These are phyloP conservation scores for Pantala flavescens DNA, from an alignment of 1,140 invertebrate genomes.

Conservation along the genomic window DNA sequence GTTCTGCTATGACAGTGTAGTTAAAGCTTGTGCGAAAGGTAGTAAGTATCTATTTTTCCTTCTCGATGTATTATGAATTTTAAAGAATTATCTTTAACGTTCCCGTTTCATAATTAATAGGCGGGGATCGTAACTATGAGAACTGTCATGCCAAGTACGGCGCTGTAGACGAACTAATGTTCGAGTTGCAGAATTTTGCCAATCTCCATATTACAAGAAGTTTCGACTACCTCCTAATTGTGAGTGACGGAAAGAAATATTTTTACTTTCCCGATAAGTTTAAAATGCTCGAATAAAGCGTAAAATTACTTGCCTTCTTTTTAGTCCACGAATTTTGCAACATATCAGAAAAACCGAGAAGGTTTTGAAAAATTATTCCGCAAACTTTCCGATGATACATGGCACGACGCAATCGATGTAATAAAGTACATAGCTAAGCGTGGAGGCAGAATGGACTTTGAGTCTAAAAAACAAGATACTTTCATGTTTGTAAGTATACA, in stretches of 20 bases:
- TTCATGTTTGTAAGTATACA: slow-evolving; percentile 24
- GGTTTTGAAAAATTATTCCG: slow-evolving; percentile 66
- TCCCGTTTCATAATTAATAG: too few relatives aligned
- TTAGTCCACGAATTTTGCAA: slow-evolving; percentile 59
- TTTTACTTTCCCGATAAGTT: not conserved
- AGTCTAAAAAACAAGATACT: slow-evolving; percentile 29
- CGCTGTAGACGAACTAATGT: slow-evolving; percentile 38
- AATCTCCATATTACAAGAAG: slow-evolving; percentile 54
- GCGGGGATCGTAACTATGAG: too few relatives aligned
- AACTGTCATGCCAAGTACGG: slow-evolving; percentile 59
- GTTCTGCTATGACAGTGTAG: too few relatives aligned
- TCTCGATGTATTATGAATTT: too few relatives aligned
- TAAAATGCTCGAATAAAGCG: not conserved
- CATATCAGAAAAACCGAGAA: slow-evolving; percentile 59
- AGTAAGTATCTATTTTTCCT: too few relatives aligned
- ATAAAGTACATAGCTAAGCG: slow-evolving; percentile 65
- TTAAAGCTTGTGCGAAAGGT: too few relatives aligned
- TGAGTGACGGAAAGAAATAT: slow-evolving; percentile 21
- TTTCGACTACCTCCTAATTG: slow-evolving; percentile 59
- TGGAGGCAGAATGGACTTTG: slow-evolving; percentile 45
- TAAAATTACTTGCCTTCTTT: slow-evolving; percentile 17
- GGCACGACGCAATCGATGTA: slow-evolving; percentile 58
- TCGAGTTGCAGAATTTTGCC: slow-evolving; percentile 46
- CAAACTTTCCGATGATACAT: slow-evolving; percentile 58
- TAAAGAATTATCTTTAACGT: too few relatives aligned